Evolutionary conservation across 2,888 invertebrate species (phyloP).

Genomic region (Aporophyla nigra): DNA sequence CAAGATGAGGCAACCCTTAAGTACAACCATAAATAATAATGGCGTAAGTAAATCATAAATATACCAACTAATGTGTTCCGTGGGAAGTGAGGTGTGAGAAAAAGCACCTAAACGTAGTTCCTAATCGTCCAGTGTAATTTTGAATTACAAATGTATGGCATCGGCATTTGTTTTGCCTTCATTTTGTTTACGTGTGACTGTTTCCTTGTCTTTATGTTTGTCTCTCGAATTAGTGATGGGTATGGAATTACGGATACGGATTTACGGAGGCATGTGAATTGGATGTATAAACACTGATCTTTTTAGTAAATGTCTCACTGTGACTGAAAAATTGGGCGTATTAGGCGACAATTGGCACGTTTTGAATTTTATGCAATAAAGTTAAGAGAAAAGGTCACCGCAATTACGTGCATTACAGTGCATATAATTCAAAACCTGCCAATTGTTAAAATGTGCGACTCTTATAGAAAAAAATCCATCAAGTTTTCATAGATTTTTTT

Average conservation of each 20-base stretch:
- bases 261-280: constrained; percentile 13
- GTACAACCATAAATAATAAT: constrained; percentile 73
- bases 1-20: constrained; percentile 73
- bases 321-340: not conserved
- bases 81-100: constrained; percentile 78
- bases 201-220: constrained; percentile 45
- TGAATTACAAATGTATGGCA: constrained; percentile 15
- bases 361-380: too few relatives aligned
- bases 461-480: too few relatives aligned
- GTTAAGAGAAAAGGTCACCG: too few relatives aligned
- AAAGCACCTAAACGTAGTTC: constrained; percentile 50
- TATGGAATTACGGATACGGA: not conserved
- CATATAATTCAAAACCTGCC: too few relatives aligned
- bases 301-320: not conserved
- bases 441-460: too few relatives aligned
- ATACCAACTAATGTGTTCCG: constrained; percentile 72
- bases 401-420: too few relatives aligned
- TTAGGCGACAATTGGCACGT: too few relatives aligned
- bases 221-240: constrained; percentile 21
- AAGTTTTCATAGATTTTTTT: too few relatives aligned
- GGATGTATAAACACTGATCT: not conserved
- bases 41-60: constrained; percentile 77
- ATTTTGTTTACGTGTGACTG: constrained; percentile 30
- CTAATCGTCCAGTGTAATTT: constrained; percentile 45
- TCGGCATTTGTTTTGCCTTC: constrained; percentile 23